phyloP scores from a whole-genome alignment of 2,888 invertebrate genomes.

The Unio delphinus region DNA sequence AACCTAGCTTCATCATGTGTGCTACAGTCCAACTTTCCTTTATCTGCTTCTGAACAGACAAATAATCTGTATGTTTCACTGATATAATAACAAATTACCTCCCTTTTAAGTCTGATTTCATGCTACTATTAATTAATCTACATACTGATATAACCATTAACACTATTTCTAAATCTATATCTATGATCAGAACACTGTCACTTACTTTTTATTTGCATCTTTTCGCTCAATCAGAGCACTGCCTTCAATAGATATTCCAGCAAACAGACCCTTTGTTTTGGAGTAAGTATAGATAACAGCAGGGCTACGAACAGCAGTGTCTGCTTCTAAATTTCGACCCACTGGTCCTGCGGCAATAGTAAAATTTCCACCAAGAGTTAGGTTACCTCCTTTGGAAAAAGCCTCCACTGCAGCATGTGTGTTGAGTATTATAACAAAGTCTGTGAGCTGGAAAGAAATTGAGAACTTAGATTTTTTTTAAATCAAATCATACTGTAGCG shows the following conservation, averaged over 20 bases:
- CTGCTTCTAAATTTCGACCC: conserved; percentile 63
- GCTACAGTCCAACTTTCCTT: no score
- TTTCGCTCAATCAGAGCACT: conserved; percentile 67
- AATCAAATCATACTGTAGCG: no score
- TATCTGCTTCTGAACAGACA: no score
- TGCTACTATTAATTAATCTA: no score
- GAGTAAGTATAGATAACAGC: conserved; percentile 69
- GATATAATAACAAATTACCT: no score
- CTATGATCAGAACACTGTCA: neutral
- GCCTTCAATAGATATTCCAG: conserved; percentile 68
- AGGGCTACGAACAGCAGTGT: conserved; percentile 61
- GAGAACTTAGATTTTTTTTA: neutral
- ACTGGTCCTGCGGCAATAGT: conserved; percentile 68
- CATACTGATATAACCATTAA: no score
- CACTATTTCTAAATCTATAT: no score
- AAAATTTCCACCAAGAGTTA: conserved; percentile 68
- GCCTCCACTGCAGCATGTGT: conserved; percentile 63
- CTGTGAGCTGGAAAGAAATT: conserved; percentile 57
- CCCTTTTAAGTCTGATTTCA: no score
- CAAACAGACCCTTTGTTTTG: conserved; percentile 66
- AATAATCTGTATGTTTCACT: no score
- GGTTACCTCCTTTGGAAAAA: conserved; percentile 68
- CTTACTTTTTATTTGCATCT: conserved; percentile 68
- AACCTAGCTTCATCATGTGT: no score
- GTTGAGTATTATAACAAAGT: conserved; percentile 68